Base-by-base conservation (phyloP, 2,888 invertebrate genomes). In the Incurvaria masculella region DNA sequence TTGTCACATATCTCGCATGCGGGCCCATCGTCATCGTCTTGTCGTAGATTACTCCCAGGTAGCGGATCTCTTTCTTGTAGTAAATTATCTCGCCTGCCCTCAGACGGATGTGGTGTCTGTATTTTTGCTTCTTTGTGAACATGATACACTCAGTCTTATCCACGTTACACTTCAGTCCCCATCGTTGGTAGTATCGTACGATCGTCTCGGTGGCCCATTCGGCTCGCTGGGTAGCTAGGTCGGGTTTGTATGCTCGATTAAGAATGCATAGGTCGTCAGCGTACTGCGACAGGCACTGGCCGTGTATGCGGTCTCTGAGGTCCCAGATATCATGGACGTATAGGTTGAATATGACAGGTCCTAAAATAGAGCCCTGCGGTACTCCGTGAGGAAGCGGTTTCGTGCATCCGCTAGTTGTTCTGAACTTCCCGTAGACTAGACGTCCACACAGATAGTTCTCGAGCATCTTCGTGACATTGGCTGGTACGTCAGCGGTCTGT, bases 101-200 rank as follows among this genome's bases (percentile, higher is more conserved):
- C 10, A 5, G 23, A 6, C 10, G 6, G 23, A 23, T 5, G 23
- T 23, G 10, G 10, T 10, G 23, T 10, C 6, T 5, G 23, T 10
- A 23, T 5, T 23, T 23, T 23, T 10, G 23, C 10, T 23, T 23
- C 23, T 23, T 23, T n/a, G 26, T 42, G 42, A 47, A 47, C 38
- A 26, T 21, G 27, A 38, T 14, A 45, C 42, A 48, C 19, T 48
- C 48, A n/a, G 45, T 48, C 39, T 48, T 48, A 21, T 48, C 45
- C 20, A 48, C 48, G 42, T 48, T 48, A 19, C 45, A 45, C 21
- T 48, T 40, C 17, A 48, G 42, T n/a, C 33, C 48, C 48, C 48
- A 48, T 19, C 41, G 38, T 11, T 16, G 16, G 44, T 45, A 44
- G 41, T 45, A 48, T 6, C 45, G 27, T 14, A 48, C 21, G 41